Conservation (phyloP, 2,113 vertebrate genomes). For the Myiozetetes cayanensis region DNA sequence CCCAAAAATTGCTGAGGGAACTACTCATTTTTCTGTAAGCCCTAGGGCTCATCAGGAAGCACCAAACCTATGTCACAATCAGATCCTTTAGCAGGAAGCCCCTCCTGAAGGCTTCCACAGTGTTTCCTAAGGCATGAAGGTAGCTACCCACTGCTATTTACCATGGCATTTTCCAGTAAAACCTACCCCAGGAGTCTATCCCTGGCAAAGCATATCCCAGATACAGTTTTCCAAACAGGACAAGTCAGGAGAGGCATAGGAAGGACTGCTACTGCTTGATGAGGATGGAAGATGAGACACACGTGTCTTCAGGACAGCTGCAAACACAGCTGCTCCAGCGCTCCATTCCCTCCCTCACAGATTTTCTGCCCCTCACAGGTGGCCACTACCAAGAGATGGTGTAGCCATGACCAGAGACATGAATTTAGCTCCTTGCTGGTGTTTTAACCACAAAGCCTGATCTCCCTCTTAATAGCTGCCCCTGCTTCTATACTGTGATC, state of each 20-base stretch:
- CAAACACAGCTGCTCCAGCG: accelerated
- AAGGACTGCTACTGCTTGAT: neutral
- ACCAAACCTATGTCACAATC: neutral
- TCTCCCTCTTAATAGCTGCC: neutral
- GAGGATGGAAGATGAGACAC: neutral
- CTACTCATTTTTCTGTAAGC: neutral
- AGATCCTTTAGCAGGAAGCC: neutral
- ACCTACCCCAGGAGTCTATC: neutral
- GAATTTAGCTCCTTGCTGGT: neutral
- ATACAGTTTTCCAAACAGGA: neutral
- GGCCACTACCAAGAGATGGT: neutral
- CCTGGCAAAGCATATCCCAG: neutral
- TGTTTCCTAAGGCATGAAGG: neutral
- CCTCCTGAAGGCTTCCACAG: neutral
- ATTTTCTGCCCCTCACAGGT: neutral
- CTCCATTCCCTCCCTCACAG: neutral
- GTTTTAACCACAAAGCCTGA: neutral
- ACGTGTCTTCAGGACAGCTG: neutral
- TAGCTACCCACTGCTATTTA: neutral
- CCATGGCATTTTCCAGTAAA: neutral
- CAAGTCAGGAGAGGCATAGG: neutral
- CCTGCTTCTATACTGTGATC: neutral
- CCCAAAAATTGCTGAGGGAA: accelerated
- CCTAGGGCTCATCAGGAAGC: neutral
- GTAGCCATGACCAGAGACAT: neutral